Evolutionary conservation across 1,140 invertebrate genomes (phyloP).

Genomic region (Macrobrachium nipponense): DNA sequence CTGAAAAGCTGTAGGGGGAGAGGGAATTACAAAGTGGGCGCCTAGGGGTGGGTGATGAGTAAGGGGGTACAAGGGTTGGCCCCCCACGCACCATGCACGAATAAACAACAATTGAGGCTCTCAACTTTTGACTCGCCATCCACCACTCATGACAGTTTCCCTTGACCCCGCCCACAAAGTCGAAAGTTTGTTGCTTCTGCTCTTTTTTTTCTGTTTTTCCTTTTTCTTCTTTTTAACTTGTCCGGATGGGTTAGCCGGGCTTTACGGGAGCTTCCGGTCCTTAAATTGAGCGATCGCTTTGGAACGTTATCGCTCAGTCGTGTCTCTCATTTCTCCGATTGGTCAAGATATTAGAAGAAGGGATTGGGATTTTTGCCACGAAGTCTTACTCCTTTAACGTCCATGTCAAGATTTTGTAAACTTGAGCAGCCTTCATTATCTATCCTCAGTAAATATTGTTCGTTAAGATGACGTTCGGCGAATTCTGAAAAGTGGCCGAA

Average conservation of each 20-base stretch:
- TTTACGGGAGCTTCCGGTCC: constrained; percentile 37
- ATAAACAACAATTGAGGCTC: constrained; percentile 23
- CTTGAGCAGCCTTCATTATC: no score
- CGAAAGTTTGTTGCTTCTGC: constrained; percentile 59
- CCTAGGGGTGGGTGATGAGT: background rate
- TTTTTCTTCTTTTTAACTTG: constrained; percentile 19
- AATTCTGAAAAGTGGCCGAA: no score
- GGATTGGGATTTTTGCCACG: no score
- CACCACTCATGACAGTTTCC: constrained; percentile 55
- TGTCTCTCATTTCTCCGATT: no score
- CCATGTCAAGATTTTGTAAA: no score
- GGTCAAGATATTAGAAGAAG: no score
- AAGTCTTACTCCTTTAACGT: no score
- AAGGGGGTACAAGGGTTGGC: no score
- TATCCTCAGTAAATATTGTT: no score
- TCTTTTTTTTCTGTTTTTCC: constrained; percentile 33
- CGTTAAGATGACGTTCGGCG: no score
- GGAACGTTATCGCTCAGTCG: no score
- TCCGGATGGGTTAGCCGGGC: constrained; percentile 40
- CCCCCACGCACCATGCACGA: constrained; percentile 1
- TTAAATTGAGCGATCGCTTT: background rate
- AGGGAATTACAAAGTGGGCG: background rate
- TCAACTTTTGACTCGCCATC: constrained; percentile 57
- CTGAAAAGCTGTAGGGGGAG: background rate
- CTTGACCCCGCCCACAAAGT: constrained; percentile 58